Percentiles rank a stretch among this genome's conserved stretches.
Conservation (phyloP, 1,140 invertebrate genomes). For the Drosophila jambulina region DNA sequence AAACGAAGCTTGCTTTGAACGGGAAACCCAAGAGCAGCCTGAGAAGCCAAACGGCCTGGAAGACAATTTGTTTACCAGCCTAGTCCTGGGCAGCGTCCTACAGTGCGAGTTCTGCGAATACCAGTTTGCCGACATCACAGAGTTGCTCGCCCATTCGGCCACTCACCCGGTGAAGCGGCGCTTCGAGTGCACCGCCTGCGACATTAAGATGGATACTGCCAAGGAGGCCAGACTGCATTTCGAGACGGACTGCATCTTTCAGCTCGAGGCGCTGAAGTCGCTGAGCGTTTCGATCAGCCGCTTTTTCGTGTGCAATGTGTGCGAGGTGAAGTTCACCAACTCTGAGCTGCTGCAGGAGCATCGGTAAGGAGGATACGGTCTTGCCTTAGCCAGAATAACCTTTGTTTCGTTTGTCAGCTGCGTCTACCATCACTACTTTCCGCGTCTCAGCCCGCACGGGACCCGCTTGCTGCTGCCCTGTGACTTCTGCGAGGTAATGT, state of each 20-base stretch:
- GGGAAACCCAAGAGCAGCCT: not conserved
- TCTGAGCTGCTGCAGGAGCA: conserved; percentile 85
- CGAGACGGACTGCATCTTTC: conserved; percentile 86
- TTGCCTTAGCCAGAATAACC: not conserved
- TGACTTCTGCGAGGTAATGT: conserved; percentile 75
- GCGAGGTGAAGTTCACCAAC: conserved; percentile 81
- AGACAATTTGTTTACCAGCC: conserved; percentile 4
- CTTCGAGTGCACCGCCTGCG: conserved; percentile 87
- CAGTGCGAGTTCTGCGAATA: conserved; percentile 88
- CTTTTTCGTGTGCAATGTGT: conserved; percentile 85
- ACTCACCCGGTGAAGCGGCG: conserved; percentile 86
- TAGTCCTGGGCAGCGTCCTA: conserved; percentile 82
- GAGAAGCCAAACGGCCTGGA: not conserved
- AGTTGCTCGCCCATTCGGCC: conserved; percentile 85
- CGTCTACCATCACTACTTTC: conserved; percentile 75
- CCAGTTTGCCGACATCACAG: conserved; percentile 85
- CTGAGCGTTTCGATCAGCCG: conserved; percentile 56
- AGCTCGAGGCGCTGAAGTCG: conserved; percentile 72
- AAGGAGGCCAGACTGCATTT: conserved; percentile 86
- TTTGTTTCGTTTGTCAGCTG: conserved; percentile 44
- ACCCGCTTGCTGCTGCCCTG: conserved; percentile 64
- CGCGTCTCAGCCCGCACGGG: conserved; percentile 50
- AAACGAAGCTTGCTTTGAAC: no score
- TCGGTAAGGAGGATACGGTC: conserved; percentile 58
- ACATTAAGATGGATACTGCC: conserved; percentile 85